phyloP scores from a whole-genome alignment of 2,888 invertebrate genomes.

The Drosophila fungiperda region DNA sequence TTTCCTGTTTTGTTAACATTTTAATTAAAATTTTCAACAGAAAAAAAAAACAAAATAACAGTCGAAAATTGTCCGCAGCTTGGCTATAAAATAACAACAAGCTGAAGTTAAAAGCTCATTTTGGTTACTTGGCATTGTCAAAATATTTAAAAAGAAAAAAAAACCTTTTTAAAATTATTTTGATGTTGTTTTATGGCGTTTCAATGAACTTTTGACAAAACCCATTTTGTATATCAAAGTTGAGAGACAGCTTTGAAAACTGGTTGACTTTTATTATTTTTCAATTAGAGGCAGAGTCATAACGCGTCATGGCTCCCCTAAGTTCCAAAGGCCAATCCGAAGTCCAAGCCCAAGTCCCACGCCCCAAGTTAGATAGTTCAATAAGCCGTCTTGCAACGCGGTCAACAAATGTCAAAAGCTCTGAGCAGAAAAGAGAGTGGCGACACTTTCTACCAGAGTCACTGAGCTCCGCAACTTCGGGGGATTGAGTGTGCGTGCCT shows the following conservation, averaged over 20 bases:
- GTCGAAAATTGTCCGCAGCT: slow-evolving; percentile 21
- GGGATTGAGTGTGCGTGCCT: slow-evolving; percentile 49
- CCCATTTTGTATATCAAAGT: slow-evolving; percentile 56
- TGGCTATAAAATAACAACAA: slow-evolving; percentile 30
- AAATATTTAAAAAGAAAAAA: slow-evolving; percentile 33
- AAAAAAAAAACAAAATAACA: slow-evolving; percentile 29
- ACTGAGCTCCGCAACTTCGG: slow-evolving; percentile 30
- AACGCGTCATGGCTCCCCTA: slow-evolving; percentile 9
- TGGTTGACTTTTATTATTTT: slow-evolving; percentile 53
- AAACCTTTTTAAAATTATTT: slow-evolving; percentile 34
- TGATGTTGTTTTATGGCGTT: slow-evolving; percentile 20
- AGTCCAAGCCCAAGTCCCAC: not conserved
- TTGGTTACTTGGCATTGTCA: slow-evolving; percentile 41
- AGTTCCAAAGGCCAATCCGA: slow-evolving; percentile 23
- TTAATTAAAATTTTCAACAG: slow-evolving; percentile 57
- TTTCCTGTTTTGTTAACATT: slow-evolving; percentile 37
- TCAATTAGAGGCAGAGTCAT: slow-evolving; percentile 47
- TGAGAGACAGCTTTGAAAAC: slow-evolving; percentile 46
- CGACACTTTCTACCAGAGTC: slow-evolving; percentile 63
- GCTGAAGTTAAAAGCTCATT: slow-evolving; percentile 22
- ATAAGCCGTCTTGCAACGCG: slow-evolving; percentile 36
- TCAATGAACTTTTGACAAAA: slow-evolving; percentile 58
- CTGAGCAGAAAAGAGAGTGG: slow-evolving; percentile 53
- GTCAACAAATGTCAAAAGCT: slow-evolving; percentile 44
- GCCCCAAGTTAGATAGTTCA: slow-evolving; percentile 27